Base-by-base conservation (phyloP, 2,888 invertebrate genomes). In the Agrotis segetum region DNA sequence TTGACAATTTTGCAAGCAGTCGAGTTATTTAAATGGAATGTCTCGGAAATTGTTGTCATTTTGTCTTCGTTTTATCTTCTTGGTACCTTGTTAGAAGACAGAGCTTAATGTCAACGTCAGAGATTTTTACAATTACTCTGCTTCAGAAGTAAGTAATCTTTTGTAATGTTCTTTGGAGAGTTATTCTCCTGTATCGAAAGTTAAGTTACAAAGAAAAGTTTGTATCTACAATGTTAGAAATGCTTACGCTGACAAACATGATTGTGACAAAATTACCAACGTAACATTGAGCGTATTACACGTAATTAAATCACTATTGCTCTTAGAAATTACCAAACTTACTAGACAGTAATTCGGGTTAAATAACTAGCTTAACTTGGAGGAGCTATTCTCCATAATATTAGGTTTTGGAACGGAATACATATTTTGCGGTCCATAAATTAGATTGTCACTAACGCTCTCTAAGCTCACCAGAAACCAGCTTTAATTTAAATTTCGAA, bases 401-500 rank as follows among this genome's bases (percentile, higher is more conserved):
- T 46, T 21, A 72, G 21, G 14, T 67, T 75, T 46, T 19, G 44
- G 44, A 72, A 72, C 56, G 14, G 46, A 58, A 67, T 59, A 77
- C 55, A 61, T 46, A 77, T 50, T 61, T 56, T 46, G 29, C 16
- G 47, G 52, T 44, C 21, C 49, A 71, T 60, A 46, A 71, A 72
- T 72, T 61, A 24, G 50, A 55, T 47, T 40, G 16, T 16, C 4
- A 64, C 81, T 77, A 70, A 66, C 50, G 53, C 29, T 61, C 46
- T 83, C 73, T 81, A 65, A 79, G 53, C 70, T 19, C 47, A 53
- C 73, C 71, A 58, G 55, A 74, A 74, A 59, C 61, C 58, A 60
- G 76, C 74, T 81, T 79, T 76, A 84, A 89, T 91, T 91, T 88
- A 87, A 88, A 89, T 89, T 74, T 82, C 81, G 86, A 88, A 87